Base-by-base conservation (phyloP, 23 tunicate species). In the Pegea sp. region DNA sequence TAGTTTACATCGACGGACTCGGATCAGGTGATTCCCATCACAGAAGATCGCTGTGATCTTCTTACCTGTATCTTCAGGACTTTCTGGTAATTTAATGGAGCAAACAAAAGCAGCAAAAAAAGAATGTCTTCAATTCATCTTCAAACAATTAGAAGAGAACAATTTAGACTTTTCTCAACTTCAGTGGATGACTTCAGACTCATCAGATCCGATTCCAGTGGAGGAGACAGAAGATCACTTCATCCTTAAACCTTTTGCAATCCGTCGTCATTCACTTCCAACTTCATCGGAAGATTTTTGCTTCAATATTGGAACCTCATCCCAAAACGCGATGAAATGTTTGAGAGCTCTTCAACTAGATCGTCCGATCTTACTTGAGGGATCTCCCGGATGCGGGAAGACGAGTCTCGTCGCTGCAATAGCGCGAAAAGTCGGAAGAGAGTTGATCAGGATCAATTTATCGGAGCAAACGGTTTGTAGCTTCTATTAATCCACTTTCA, bases 361-460 rank as follows among this genome's bases (percentile, higher is more conserved):
- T n/a, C 33, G 89, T 19, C 98, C 98, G 16, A 63, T 89, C 3
- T 52, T 89, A 34, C 66, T 89, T 22, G 98, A 89, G 49, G 98
- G 98, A 19, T 77, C 98, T 7, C 98, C 98, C 7, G 98, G 98
- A 49, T 72, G 87, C 26, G 98, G 98, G 22, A 89, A 89, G 38
- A 89, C 98, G 3, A 70, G 80, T 29, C 34, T 89, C 44, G 98
- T 89, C 5, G 49, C 77, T 13, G 80, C 90, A 16, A 57, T 89
- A 8, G 98, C 98, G 0, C 28, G 53, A 57, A 61, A 54, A 3
- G 56, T 81, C 2, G 81, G 81, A 2, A 34, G 52, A 44, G 33
- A 66, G 21, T 44, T 89, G 28, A 66, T 77, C 42, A 65, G 98
- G 13, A 89, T 89, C 34, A 89, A 89, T 49, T 52, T 89, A 26